Percentiles rank a stretch among this genome's conserved stretches.
Conservation (phyloP, 2,113 vertebrate species). For the Brachypteracias leptosomus region DNA sequence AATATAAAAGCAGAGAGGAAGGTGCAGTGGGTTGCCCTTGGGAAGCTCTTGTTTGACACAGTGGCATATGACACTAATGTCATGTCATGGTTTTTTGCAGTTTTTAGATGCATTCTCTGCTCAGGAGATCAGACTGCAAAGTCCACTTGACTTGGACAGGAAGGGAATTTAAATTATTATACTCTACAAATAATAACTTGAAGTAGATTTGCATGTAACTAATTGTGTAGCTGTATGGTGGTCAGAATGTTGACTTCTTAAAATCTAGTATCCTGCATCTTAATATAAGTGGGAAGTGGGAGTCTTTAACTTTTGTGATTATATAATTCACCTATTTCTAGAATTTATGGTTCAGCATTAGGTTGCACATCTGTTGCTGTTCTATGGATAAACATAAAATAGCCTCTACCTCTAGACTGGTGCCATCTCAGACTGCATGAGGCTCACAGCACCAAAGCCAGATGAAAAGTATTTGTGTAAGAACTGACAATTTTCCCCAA, state of each 20-base stretch:
- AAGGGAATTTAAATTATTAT: neutral
- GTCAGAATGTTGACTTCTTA: neutral
- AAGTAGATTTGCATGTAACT: neutral
- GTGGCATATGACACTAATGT: neutral
- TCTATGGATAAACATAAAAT: neutral
- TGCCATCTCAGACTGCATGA: neutral
- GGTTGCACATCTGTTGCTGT: neutral
- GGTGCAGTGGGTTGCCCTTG: neutral
- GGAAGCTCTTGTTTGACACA: neutral
- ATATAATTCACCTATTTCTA: neutral
- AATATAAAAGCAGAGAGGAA: neutral
- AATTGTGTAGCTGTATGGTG: too few relatives aligned
- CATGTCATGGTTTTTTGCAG: neutral
- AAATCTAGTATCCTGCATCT: neutral
- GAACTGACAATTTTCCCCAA: neutral
- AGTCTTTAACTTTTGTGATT: neutral
- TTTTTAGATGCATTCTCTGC: neutral
- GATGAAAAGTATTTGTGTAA: neutral
- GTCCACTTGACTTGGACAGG: neutral
- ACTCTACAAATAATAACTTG: neutral
- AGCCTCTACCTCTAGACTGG: neutral
- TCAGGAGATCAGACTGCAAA: neutral
- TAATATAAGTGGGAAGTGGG: neutral
- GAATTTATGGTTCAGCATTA: neutral
- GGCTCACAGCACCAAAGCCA: neutral